Base-by-base conservation (phyloP, 2,888 invertebrate genomes). In the Galeruca laticollis region DNA sequence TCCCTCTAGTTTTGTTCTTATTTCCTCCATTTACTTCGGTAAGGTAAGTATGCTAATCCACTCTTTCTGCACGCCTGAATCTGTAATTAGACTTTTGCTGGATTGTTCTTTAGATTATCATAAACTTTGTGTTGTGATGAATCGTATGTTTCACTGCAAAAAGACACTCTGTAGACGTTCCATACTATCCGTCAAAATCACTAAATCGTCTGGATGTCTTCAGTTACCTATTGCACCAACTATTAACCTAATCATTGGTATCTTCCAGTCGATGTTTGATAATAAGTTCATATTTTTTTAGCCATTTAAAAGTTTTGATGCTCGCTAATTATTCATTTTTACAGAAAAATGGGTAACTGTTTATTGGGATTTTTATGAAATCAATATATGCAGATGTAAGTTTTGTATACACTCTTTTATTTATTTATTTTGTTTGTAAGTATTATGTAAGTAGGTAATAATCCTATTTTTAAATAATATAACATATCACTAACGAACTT, bases 401-500 rank as follows among this genome's bases (percentile, higher is more conserved):
- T 64, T 66, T 66, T 59, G 51, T 59, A 18, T 33, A 59, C 33
- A 35, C 21, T 37, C 35, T 47, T 35, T n/a, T 35, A 67, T 64
- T 71, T 68, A 65, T 67, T 57, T 62, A 63, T 68, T 71, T 56
- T 64, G 61, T 65, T 65, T 61, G 56, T 60, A 56, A 64, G 61
- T 70, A 60, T 69, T 71, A 59, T 69, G 72, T 72, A 69, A 67
- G 67, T 72, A 72, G 63, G 37, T 65, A 66, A 54, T 37, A 60
- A 64, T 65, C 31, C 37, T 69, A 68, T 66, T 71, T 69, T 73
- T 59, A 57, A 70, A 69, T 71, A 69, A 69, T 59, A 71, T 69
- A 69, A 75, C 75, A 75, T 75, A 75, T 75, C 75, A 75, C 72
- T 74, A 73, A 74, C 70, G 26, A 67, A 65, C 66, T 60, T 49